Evolutionary conservation across 2,888 invertebrate species (phyloP).

Genomic region (Parasteatoda lunata): DNA sequence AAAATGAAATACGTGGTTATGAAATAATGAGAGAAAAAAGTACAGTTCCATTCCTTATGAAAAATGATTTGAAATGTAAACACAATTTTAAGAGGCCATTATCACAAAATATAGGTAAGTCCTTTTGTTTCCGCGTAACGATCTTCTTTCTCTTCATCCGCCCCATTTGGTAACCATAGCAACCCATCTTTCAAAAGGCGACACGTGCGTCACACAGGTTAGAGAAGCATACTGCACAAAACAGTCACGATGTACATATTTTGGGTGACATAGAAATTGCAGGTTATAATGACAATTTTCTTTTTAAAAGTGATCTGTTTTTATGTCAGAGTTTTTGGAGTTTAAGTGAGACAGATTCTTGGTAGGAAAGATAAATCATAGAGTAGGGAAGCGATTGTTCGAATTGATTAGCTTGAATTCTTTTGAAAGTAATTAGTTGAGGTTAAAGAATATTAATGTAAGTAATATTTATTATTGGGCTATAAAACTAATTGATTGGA

Average conservation of each 20-base stretch:
- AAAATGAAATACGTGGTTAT: no score
- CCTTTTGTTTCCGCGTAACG: slow-evolving; percentile 43
- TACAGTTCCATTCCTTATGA: background rate
- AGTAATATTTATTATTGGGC: no score
- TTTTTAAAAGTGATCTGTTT: no score
- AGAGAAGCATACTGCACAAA: slow-evolving; percentile 31
- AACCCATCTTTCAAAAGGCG: slow-evolving; percentile 1
- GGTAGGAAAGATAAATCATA: no score
- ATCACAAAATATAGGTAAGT: background rate
- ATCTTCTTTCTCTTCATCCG: slow-evolving; percentile 36
- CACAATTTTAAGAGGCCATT: background rate
- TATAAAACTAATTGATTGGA: no score
- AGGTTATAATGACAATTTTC: background rate
- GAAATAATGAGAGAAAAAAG: background rate
- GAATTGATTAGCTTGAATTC: no score
- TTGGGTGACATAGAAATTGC: background rate
- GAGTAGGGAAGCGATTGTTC: no score
- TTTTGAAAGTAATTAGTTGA: no score
- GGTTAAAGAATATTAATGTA: no score
- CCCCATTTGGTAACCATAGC: slow-evolving; percentile 32
- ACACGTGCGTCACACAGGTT: slow-evolving; percentile 33
- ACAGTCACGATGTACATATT: background rate
- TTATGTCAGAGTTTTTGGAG: no score
- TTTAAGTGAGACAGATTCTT: no score
- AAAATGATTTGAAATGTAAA: background rate